phyloP scores from a whole-genome alignment of 2,797 vertebrate genomes.

The Alcedo quadribrachys region DNA sequence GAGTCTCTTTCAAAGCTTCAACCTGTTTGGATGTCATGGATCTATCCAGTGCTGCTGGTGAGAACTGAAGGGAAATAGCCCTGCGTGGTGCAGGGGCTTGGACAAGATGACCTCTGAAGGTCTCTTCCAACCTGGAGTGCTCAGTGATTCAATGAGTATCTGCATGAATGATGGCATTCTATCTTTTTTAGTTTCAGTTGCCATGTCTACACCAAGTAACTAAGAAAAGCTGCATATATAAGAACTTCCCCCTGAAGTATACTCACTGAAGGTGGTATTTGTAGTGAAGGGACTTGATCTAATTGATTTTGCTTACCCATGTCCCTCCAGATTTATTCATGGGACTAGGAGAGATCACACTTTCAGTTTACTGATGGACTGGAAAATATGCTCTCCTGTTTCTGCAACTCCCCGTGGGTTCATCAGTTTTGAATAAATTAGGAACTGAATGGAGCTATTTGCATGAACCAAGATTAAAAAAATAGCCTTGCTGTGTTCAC shows the following conservation, averaged over 20 bases:
- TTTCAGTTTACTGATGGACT: conserved; percentile 19
- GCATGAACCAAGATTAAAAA: neutral
- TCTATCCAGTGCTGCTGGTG: neutral
- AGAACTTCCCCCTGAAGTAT: neutral
- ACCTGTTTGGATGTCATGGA: neutral
- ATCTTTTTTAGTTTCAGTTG: neutral
- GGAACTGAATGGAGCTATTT: conserved; percentile 14
- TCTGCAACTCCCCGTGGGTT: neutral
- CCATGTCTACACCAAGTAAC: neutral
- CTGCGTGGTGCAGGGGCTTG: neutral
- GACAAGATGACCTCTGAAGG: neutral
- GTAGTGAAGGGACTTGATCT: neutral
- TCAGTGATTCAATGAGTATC: neutral
- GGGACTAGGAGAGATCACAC: neutral
- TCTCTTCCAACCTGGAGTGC: neutral
- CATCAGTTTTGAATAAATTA: conserved; percentile 51
- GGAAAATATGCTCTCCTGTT: conserved; percentile 37
- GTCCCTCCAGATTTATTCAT: conserved; percentile 14
- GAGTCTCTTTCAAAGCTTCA: neutral
- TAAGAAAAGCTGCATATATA: neutral
- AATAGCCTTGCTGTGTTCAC: neutral
- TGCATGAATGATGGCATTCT: neutral
- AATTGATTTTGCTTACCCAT: conserved; percentile 17
- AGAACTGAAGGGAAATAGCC: neutral
- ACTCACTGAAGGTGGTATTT: neutral